Conservation (phyloP, 2,113 vertebrate genomes). For the Trachemys scripta region DNA sequence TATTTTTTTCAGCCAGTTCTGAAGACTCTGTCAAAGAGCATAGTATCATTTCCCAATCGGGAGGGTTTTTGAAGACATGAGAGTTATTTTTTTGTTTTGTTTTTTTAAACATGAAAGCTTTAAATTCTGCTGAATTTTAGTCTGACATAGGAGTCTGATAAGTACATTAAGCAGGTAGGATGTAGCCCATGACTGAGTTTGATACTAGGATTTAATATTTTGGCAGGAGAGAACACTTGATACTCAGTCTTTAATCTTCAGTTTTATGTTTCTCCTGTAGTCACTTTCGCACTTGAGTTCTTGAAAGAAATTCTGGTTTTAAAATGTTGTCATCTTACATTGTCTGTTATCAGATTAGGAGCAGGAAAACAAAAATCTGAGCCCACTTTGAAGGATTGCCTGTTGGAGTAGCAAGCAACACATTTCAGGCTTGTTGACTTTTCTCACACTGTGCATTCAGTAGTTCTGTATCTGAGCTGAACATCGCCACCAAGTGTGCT, state of each 20-base stretch:
- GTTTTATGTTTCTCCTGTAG: neutral
- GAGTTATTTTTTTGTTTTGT: neutral
- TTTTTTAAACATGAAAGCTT: neutral
- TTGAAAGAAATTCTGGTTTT: neutral
- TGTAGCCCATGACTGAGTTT: neutral
- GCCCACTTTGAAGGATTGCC: neutral
- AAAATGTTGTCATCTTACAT: neutral
- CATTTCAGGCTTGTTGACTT: neutral
- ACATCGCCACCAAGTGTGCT: neutral
- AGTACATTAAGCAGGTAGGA: neutral
- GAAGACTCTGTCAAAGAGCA: neutral
- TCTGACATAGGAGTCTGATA: neutral
- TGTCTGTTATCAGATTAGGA: conserved; percentile 14
- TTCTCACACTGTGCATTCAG: neutral
- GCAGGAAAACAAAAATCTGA: neutral
- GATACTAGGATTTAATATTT: neutral
- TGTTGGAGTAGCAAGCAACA: neutral
- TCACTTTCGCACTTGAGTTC: neutral
- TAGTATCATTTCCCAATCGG: conserved; percentile 12
- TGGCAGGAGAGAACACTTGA: neutral
- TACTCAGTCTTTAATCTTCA: neutral
- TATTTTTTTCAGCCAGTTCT: neutral
- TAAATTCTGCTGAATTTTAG: neutral
- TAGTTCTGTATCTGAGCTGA: neutral
- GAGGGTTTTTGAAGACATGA: neutral